Conservation (phyloP, 1,140 invertebrate species). For the Hermatobates lingyangjiaoensis region DNA sequence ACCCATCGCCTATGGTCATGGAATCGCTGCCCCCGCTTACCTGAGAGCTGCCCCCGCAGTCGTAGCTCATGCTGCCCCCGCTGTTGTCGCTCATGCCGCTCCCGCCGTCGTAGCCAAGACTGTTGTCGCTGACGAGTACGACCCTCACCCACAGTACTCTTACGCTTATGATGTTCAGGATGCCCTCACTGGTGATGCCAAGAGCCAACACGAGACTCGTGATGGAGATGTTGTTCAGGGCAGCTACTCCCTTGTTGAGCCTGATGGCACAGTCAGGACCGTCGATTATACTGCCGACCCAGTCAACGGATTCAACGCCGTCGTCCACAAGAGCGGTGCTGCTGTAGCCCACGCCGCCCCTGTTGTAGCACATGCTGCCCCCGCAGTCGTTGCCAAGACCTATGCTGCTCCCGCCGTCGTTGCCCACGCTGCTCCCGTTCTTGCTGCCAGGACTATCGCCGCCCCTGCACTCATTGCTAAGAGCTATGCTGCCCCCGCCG, state of each 20-base stretch:
- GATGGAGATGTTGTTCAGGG: slow-evolving; percentile 45
- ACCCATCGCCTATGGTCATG: slow-evolving; percentile 5
- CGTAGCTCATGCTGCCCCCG: slow-evolving; percentile 11
- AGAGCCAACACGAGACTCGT: slow-evolving; percentile 28
- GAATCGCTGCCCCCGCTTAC: too few species aligned
- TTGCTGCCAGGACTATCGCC: background rate
- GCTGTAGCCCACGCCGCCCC: slow-evolving; percentile 20
- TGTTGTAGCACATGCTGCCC: slow-evolving; percentile 16
- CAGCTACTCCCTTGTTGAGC: slow-evolving; percentile 19
- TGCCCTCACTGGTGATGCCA: slow-evolving; percentile 30
- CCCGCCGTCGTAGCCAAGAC: slow-evolving; percentile 3
- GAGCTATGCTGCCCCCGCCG: slow-evolving; percentile 13
- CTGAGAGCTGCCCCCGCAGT: slow-evolving; percentile 11
- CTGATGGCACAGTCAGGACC: slow-evolving; percentile 17
- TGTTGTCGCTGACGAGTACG: slow-evolving; percentile 3
- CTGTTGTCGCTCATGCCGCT: slow-evolving; percentile 10
- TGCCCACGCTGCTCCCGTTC: slow-evolving; percentile 7
- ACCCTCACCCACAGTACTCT: slow-evolving; percentile 31
- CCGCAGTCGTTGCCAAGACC: background rate
- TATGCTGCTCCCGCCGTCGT: slow-evolving; percentile 22
- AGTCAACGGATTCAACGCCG: slow-evolving; percentile 7
- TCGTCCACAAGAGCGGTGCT: background rate
- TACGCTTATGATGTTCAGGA: slow-evolving; percentile 48
- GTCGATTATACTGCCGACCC: slow-evolving; percentile 2
- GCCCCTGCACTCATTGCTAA: slow-evolving; percentile 7